phyloP scores from a whole-genome alignment of 2,113 vertebrate species.

The Odocoileus hemionus region DNA sequence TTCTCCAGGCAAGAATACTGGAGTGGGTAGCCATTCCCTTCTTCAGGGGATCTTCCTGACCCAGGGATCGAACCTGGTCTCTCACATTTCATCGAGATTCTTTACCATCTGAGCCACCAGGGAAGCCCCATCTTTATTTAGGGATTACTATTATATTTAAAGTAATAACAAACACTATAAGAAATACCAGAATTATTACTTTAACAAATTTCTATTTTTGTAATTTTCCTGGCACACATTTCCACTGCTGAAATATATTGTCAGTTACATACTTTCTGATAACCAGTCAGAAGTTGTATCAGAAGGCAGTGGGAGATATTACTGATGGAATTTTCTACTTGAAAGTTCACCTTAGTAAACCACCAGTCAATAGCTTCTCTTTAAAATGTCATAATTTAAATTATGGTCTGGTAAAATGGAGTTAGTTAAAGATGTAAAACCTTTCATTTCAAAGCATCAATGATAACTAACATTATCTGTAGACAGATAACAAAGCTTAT shows the following conservation, averaged over 20 bases:
- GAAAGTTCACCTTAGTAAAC: neutral
- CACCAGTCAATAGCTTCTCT: neutral
- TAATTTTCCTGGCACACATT: conserved; percentile 6
- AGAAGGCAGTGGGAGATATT: neutral
- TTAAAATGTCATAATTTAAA: neutral
- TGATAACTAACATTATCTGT: neutral
- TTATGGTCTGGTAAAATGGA: neutral
- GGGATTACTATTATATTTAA: neutral
- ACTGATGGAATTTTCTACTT: neutral
- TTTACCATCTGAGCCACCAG: neutral
- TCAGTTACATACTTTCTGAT: neutral
- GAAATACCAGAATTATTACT: neutral
- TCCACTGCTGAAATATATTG: neutral
- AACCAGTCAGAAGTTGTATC: neutral
- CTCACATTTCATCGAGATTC: neutral
- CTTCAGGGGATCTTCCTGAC: neutral
- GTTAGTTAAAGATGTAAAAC: neutral
- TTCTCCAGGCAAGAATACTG: neutral
- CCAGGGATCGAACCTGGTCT: neutral
- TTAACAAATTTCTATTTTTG: neutral
- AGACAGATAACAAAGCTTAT: neutral
- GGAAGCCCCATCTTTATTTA: neutral
- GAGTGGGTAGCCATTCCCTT: neutral
- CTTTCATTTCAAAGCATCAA: conserved; percentile 19
- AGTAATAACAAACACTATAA: neutral